Percentiles rank a stretch among this genome's conserved stretches.
Evolutionary conservation across 1,140 invertebrate genomes (phyloP).

Genomic region (Lasaia peninsularis): DNA sequence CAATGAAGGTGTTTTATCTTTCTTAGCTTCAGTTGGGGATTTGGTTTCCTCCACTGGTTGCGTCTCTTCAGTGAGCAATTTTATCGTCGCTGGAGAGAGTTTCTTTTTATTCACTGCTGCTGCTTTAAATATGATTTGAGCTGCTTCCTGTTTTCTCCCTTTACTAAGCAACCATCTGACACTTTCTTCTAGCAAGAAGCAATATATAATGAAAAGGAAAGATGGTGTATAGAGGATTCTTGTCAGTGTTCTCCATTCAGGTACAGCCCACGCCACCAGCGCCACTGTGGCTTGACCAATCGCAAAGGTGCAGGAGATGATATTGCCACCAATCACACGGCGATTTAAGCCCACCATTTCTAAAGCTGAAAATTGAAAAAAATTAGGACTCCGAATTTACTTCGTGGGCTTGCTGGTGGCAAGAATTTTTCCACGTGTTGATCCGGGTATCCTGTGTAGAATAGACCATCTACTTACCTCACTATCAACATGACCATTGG

Average conservation of each 20-base stretch:
- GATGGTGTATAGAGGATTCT: slow-evolving; percentile 67
- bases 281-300: slow-evolving; percentile 84
- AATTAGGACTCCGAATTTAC: not conserved
- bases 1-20: slow-evolving; percentile 25
- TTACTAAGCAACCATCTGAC: slow-evolving; percentile 79
- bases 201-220: slow-evolving; percentile 80
- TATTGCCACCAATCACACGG: slow-evolving; percentile 83
- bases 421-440: no score
- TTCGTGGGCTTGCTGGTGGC: no score
- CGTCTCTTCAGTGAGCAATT: slow-evolving; percentile 41
- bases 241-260: slow-evolving; percentile 81
- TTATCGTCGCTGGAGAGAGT: slow-evolving; percentile 45
- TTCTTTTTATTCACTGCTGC: slow-evolving; percentile 80
- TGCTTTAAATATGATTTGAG: slow-evolving; percentile 79
- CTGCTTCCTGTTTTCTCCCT: slow-evolving; percentile 82
- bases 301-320: slow-evolving; percentile 85
- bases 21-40: not conserved
- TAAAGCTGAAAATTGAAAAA: slow-evolving; percentile 78
- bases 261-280: slow-evolving; percentile 81
- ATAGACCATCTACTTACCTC: no score
- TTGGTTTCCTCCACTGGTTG: slow-evolving; percentile 17
- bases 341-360: slow-evolving; percentile 86
- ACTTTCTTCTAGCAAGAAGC: slow-evolving; percentile 81
- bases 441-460: no score
- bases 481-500: no score